Base-by-base conservation (phyloP, 2,113 vertebrate species). In the Tylochromis polylepis region DNA sequence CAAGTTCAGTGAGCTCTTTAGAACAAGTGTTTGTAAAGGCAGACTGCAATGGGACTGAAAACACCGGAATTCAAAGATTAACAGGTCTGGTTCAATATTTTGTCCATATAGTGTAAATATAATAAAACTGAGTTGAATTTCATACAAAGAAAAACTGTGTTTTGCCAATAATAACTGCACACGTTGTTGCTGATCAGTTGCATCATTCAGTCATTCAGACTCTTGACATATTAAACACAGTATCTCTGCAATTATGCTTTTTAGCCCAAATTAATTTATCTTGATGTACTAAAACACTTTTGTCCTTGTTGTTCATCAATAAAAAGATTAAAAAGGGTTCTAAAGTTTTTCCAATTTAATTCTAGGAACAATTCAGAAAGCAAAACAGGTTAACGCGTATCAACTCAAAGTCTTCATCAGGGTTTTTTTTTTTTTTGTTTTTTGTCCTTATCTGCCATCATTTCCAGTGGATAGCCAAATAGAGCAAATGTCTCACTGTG, bases 141-240 rank as follows among this genome's bases (percentile, higher is more conserved):
- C 5, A 49, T 49, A 15, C 14, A 49, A 5, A 15, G 46, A 49
- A 49, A 49, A 34, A 6, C 31, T 16, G 11, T 43, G 10, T 12
- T 22, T n/a, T 58, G 14, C 11, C 41, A 43, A 46, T 18, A 51
- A 81, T 12, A 46, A 46, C 43, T 56, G 87, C 34, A 82, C 31
- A 36, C 8, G 2, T 29, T 29, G 3, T n/a, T 87, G 79, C 93
- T 95, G 77, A 84, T 94, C 81, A 94, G 85, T 88, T 88, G 67
- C 78, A 87, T 92, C 86, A 96, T 96, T 96, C 91, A 79, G 85
- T 90, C 89, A 79, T 72, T 88, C 89, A 46, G 43, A 88, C 84
- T 90, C 85, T 87, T 51, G 29, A 89, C 83, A 87, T 24, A 36
- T 85, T 87, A 91, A 93, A 92, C 81, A 72, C 77, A 82, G 81